These are phyloP conservation scores for Drosophila nigromelanica DNA, from an alignment of 1,140 invertebrate species.

Conservation along the genomic window DNA sequence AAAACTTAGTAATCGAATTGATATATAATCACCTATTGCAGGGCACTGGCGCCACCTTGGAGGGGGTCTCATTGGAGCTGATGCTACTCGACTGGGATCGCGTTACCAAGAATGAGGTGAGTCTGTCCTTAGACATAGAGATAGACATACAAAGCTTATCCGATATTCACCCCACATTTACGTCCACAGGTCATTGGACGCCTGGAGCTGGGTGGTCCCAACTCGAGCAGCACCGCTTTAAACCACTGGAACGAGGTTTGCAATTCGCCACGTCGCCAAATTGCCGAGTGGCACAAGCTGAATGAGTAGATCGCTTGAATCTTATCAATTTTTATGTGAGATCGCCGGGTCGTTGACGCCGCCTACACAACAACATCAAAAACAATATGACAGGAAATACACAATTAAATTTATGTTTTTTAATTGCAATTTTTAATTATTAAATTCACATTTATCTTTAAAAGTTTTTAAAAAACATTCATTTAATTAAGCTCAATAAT, in stretches of 20 bases:
- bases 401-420: neutral
- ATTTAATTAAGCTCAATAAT: constrained; percentile 30
- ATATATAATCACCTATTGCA: constrained; percentile 40
- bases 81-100: constrained; percentile 98
- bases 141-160: constrained; percentile 19
- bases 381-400: constrained; percentile 38
- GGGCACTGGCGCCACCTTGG: constrained; percentile 90
- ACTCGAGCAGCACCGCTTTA: constrained; percentile 90
- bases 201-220: constrained; percentile 93
- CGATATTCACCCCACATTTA: constrained; percentile 1
- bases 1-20: too few species aligned
- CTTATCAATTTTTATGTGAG: constrained; percentile 10
- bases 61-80: constrained; percentile 96
- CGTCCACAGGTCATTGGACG: constrained; percentile 93
- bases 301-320: constrained; percentile 88
- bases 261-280: constrained; percentile 97
- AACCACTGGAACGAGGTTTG: constrained; percentile 99
- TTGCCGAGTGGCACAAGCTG: constrained; percentile 99
- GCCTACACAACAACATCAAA: constrained; percentile 21
- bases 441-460: neutral
- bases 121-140: constrained; percentile 13
- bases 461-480: neutral
- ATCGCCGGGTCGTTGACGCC: constrained; percentile 61
- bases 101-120: constrained; percentile 98
- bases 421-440: constrained; percentile 12